Evolutionary conservation across 2,888 invertebrate genomes (phyloP), one percentile per base, ranked within the genome.

Genomic region (Antitype chi): DNA sequence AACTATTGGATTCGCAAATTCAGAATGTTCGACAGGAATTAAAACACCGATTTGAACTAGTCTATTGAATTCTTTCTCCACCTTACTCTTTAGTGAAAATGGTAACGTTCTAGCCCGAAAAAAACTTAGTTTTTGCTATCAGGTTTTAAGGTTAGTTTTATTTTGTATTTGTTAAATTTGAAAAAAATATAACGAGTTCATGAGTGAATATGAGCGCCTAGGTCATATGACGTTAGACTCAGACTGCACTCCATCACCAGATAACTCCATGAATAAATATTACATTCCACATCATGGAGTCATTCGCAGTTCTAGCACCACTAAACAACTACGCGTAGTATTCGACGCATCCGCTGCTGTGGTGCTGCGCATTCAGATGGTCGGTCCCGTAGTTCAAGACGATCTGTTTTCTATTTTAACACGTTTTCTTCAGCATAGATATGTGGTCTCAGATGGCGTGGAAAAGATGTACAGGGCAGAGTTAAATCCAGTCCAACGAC

Each of bases 331-430:
- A 59, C 17, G 17, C 59, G 17, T 17, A n/a, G n/a, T n/a, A n/a
- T n/a, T n/a, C n/a, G n/a, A n/a, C n/a, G n/a, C n/a, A n/a, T n/a
- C n/a, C n/a, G 25, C 47, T 47, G 20, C 20, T 6, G 28, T 53
- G 5, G 20, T 43, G n/a, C 20, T n/a, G 4, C n/a, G 55, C 38
- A 13, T 43, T 55, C 25, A 55, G n/a, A 55, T 69, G 13, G 20
- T 68, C 20, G 68, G 68, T n/a, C 38, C 38, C n/a, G 68, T 69
- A 55, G 55, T 69, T 57, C 43, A 57, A 57, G 55, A 55, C n/a
- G 55, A 68, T 53, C 53, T 68, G 38, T 68, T 68, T 55, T 68
- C 53, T 6, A 68, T 68, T 17, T 9, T 38, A 38, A 53, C n/a
- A 68, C 53, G n/a, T 68, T 68, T 53, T 68, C 55, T 53, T 55